Conservation (phyloP, 2,797 vertebrate species). For the Telmatherina bonti region DNA sequence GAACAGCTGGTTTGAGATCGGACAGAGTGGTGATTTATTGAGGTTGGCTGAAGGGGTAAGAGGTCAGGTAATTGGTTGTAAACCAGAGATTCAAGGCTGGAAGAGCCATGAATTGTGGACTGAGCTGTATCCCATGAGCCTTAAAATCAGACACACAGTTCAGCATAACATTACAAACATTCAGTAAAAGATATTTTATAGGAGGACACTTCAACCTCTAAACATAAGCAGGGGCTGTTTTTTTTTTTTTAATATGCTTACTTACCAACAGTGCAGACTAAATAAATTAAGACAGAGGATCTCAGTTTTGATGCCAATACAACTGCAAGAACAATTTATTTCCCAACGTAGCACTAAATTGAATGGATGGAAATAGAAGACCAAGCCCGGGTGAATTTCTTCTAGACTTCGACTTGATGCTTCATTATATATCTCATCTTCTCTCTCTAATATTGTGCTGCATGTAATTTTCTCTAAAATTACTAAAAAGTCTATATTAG, state of each 20-base stretch:
- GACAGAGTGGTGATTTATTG: slow-evolving; percentile 51
- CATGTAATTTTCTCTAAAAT: slow-evolving; percentile 69
- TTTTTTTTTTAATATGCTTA: slow-evolving; percentile 39
- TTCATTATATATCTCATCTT: slow-evolving; percentile 74
- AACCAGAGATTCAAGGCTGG: slow-evolving; percentile 49
- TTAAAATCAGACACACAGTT: not conserved
- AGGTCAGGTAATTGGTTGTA: slow-evolving; percentile 62
- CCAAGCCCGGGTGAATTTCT: slow-evolving; percentile 45
- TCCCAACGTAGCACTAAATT: slow-evolving; percentile 47
- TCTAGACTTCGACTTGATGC: slow-evolving; percentile 58
- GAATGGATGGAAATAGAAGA: slow-evolving; percentile 55
- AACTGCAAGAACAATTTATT: slow-evolving; percentile 68
- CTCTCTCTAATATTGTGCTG: slow-evolving; percentile 55
- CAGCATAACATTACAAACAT: not conserved
- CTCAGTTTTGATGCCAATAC: slow-evolving; percentile 46
- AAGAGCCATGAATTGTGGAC: slow-evolving; percentile 37
- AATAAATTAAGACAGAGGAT: slow-evolving; percentile 57
- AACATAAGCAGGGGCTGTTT: slow-evolving; percentile 17
- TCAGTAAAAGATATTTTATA: slow-evolving; percentile 16
- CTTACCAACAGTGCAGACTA: slow-evolving; percentile 46
- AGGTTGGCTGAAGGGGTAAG: slow-evolving; percentile 39
- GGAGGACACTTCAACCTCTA: slow-evolving; percentile 53
- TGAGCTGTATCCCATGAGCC: slow-evolving; percentile 16
- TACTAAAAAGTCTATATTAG: slow-evolving; percentile 64
- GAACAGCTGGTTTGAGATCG: slow-evolving; percentile 60